Conservation (phyloP, 2,888 invertebrate species). For the Mythimna loreyi region DNA sequence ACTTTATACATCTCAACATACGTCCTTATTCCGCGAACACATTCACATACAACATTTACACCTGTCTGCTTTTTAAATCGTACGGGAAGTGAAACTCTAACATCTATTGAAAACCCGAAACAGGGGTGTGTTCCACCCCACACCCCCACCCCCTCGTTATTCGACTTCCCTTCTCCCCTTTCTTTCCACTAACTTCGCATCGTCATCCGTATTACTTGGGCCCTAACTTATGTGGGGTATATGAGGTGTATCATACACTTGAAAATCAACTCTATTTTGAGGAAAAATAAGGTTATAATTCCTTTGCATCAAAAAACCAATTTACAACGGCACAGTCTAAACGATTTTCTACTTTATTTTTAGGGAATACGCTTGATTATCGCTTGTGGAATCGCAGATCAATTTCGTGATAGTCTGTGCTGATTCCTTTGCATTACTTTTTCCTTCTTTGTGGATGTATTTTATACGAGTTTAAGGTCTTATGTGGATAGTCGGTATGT, state of each 20-base stretch:
- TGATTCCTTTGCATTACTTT: slow-evolving; percentile 90
- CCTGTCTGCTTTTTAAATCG: slow-evolving; percentile 86
- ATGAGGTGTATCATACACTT: slow-evolving; percentile 60
- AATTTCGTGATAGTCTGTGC: slow-evolving; percentile 90
- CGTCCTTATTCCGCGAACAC: slow-evolving; percentile 33
- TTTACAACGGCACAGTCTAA: slow-evolving; percentile 71
- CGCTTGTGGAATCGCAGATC: slow-evolving; percentile 76
- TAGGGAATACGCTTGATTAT: slow-evolving; percentile 64
- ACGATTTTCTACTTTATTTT: slow-evolving; percentile 70
- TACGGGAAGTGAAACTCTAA: slow-evolving; percentile 84
- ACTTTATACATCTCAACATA: slow-evolving; percentile 7
- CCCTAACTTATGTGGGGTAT: slow-evolving; percentile 89
- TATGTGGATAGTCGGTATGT: slow-evolving; percentile 82
- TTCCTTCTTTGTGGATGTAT: slow-evolving; percentile 89
- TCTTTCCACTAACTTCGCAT: slow-evolving; percentile 90
- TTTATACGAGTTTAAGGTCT: slow-evolving; percentile 89
- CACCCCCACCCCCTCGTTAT: slow-evolving; percentile 79
- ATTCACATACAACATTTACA: slow-evolving; percentile 74
- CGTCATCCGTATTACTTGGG: slow-evolving; percentile 90
- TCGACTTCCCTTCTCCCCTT: slow-evolving; percentile 86
- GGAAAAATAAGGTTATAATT: slow-evolving; percentile 56
- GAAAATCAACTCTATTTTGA: slow-evolving; percentile 61
- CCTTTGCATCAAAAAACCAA: slow-evolving; percentile 76
- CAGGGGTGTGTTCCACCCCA: slow-evolving; percentile 79
- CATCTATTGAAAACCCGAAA: slow-evolving; percentile 91